Conservation (phyloP, 2,888 invertebrate genomes). For the Mesodorylaimus sp. region DNA sequence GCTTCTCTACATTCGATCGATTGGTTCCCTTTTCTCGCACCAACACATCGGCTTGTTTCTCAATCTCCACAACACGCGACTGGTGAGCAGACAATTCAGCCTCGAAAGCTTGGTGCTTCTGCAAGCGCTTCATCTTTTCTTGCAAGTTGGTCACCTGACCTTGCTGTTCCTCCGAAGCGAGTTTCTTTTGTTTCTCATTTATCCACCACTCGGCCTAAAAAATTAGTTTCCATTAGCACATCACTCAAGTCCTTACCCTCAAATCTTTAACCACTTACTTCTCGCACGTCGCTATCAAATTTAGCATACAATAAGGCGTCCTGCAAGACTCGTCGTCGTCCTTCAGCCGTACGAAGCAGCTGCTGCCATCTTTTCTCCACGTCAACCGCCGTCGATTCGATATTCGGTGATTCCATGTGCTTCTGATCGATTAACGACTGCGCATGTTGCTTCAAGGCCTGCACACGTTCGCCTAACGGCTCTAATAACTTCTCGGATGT, state of each 20-base stretch:
- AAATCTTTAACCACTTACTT: constrained; percentile 13
- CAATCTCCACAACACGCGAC: constrained; percentile 1
- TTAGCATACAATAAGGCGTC: constrained; percentile 65
- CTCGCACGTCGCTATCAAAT: constrained; percentile 73
- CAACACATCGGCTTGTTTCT: constrained; percentile 12
- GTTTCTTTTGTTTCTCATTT: constrained; percentile 66
- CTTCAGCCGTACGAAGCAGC: constrained; percentile 46
- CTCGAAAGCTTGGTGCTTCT: constrained; percentile 83
- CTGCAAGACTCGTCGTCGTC: constrained; percentile 49
- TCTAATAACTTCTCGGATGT: constrained; percentile 76
- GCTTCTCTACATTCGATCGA: constrained; percentile 14
- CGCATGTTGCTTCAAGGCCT: constrained; percentile 50
- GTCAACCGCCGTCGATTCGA: constrained; percentile 53
- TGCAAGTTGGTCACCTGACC: constrained; percentile 61
- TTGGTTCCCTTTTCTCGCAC: constrained; percentile 28
- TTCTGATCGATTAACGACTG: constrained; percentile 66
- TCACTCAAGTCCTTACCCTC: not conserved
- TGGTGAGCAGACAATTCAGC: constrained; percentile 74
- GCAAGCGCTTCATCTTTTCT: constrained; percentile 81
- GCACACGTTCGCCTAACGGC: constrained; percentile 35
- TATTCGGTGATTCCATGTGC: constrained; percentile 63
- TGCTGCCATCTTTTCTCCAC: constrained; percentile 37
- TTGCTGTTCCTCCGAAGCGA: constrained; percentile 54
- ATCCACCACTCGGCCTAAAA: constrained; percentile 62
- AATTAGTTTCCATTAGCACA: no score